Evolutionary conservation across 2,888 invertebrate genomes (phyloP).

Genomic region (Tenthredo distinguenda): DNA sequence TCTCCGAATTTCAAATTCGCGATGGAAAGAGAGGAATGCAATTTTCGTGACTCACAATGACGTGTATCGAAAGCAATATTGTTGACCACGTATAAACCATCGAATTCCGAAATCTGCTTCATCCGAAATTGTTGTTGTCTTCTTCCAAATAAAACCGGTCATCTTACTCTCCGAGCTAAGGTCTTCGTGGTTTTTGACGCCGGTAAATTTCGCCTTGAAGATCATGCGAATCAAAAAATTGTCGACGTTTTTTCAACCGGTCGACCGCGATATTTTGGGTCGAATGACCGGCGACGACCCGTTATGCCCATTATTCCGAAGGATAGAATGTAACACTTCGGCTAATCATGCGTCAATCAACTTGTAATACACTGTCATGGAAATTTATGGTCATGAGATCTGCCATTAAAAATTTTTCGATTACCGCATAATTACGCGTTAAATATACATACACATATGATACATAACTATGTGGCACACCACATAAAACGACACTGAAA

Average conservation of each 20-base stretch:
- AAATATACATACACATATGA: neutral
- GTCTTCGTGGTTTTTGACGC: neutral
- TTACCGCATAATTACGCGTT: neutral
- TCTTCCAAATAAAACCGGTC: neutral
- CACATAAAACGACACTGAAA: neutral
- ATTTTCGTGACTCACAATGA: neutral
- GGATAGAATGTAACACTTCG: neutral
- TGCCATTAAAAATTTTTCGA: neutral
- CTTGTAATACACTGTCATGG: neutral
- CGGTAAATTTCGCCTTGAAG: neutral
- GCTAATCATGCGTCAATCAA: neutral
- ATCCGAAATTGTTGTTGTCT: neutral
- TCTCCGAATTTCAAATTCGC: neutral
- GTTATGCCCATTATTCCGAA: neutral
- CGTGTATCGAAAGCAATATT: neutral
- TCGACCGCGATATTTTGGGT: constrained; percentile 7
- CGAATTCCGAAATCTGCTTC: neutral
- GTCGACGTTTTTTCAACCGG: neutral
- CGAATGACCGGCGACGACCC: constrained; percentile 13
- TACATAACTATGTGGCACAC: too few relatives aligned
- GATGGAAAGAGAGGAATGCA: neutral
- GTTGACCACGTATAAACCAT: neutral
- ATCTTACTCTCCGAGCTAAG: neutral
- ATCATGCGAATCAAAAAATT: neutral
- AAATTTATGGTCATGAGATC: neutral